These are phyloP conservation scores for Oophaga pumilio DNA, from an alignment of 2,113 vertebrate species.

Conservation along the genomic window DNA sequence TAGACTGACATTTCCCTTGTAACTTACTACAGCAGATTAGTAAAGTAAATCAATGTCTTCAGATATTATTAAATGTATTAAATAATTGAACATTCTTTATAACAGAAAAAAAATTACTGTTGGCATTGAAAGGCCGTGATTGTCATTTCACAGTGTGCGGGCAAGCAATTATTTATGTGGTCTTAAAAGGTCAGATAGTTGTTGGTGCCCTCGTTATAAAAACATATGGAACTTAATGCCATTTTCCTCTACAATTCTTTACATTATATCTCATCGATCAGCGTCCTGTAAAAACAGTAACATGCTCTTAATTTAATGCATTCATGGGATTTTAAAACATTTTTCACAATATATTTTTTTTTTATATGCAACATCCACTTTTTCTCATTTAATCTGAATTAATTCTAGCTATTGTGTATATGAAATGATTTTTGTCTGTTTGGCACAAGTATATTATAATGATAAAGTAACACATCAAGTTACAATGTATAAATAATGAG, in stretches of 20 bases:
- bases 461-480: too few relatives aligned
- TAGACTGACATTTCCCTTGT: not conserved
- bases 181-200: conserved; percentile 28
- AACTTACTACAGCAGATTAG: not conserved
- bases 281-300: not conserved
- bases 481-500: too few relatives aligned
- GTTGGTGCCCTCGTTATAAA: conserved; percentile 13
- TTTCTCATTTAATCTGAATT: too few relatives aligned
- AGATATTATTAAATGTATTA: too few relatives aligned
- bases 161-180: conserved; percentile 14
- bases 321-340: too few relatives aligned
- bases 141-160: not conserved
- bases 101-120: not conserved
- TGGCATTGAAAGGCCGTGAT: not conserved
- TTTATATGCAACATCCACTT: too few relatives aligned
- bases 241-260: not conserved
- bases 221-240: not conserved
- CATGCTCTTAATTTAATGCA: too few relatives aligned
- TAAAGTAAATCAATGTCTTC: too few relatives aligned
- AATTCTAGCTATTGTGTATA: not conserved
- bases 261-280: not conserved
- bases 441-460: too few relatives aligned
- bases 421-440: too few relatives aligned
- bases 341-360: too few relatives aligned
- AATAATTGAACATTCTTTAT: too few relatives aligned